Evolutionary conservation across 30 jellyfish, hydroid and myxozoan genomes (phyloP).

Genomic region (Mastigias papua): DNA sequence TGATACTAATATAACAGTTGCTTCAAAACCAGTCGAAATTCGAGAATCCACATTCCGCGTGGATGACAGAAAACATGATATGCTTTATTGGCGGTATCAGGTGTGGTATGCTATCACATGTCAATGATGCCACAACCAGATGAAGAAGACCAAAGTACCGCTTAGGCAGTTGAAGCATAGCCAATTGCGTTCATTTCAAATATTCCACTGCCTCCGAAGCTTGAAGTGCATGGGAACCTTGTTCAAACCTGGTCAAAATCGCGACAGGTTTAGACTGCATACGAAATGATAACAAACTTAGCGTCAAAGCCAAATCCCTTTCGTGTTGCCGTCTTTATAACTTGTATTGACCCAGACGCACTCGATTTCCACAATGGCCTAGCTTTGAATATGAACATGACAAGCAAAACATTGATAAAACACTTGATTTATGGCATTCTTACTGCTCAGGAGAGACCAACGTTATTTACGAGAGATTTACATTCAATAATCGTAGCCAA

Average conservation of each 20-base stretch:
- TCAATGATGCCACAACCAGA: too few relatives aligned
- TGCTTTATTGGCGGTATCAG: too few relatives aligned
- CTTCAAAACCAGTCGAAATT: too few relatives aligned
- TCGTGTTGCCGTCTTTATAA: constrained; percentile 45
- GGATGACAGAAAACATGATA: too few relatives aligned
- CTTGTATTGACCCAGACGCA: constrained; percentile 40
- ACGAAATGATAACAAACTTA: constrained; percentile 14
- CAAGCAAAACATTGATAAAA: constrained; percentile 20
- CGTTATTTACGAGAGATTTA: constrained; percentile 29
- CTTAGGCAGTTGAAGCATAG: too few relatives aligned
- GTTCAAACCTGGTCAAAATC: constrained; percentile 4
- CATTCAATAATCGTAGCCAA: constrained; percentile 21
- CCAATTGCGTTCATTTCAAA: background rate
- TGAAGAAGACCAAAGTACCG: too few relatives aligned
- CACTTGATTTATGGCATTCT: too few relatives aligned
- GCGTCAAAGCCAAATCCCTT: constrained; percentile 24
- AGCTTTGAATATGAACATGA: constrained; percentile 27
- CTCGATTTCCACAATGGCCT: constrained; percentile 10
- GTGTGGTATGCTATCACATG: too few relatives aligned
- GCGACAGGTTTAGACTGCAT: constrained; percentile 6
- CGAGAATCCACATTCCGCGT: too few relatives aligned
- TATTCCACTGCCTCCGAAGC: constrained; percentile 3
- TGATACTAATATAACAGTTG: too few relatives aligned
- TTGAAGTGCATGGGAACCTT: constrained; percentile 8
- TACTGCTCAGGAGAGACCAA: constrained; percentile 50